Evolutionary conservation across 1,140 invertebrate species (phyloP).

Genomic region (Chrysopa pallens): DNA sequence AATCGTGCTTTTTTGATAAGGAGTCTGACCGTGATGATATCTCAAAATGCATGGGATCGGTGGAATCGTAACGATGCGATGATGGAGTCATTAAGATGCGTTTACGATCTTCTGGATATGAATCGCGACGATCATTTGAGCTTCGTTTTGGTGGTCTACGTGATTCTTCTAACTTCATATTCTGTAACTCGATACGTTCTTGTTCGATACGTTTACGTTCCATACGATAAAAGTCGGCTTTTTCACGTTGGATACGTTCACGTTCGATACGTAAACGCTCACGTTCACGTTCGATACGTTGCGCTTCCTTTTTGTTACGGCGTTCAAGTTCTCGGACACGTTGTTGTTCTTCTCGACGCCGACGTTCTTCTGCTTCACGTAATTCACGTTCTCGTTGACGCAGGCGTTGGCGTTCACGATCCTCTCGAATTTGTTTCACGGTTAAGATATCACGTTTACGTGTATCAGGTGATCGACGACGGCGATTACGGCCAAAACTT

Average conservation of each 20-base stretch:
- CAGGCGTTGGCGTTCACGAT: constrained; percentile 56
- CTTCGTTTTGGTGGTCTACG: neutral
- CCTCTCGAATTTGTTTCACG: constrained; percentile 59
- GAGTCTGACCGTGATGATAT: neutral
- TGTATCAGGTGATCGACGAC: constrained; percentile 75
- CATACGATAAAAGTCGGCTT: constrained; percentile 57
- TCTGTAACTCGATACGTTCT: neutral
- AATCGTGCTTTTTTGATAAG: neutral
- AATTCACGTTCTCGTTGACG: constrained; percentile 56
- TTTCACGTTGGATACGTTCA: constrained; percentile 58
- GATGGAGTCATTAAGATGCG: neutral
- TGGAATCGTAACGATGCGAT: neutral
- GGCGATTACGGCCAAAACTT: constrained; percentile 47
- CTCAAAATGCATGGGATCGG: neutral
- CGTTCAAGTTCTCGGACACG: constrained; percentile 59
- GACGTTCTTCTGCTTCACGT: constrained; percentile 61
- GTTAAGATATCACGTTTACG: constrained; percentile 87
- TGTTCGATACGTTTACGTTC: constrained; percentile 48
- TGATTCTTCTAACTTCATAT: neutral
- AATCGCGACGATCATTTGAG: neutral
- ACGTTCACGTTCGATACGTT: constrained; percentile 56
- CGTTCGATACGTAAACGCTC: constrained; percentile 57
- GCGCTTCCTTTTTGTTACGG: constrained; percentile 59
- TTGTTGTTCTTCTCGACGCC: constrained; percentile 47
- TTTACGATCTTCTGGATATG: neutral